Percentiles rank a stretch among this genome's conserved stretches.
Evolutionary conservation across 2,797 vertebrate genomes (phyloP).

Genomic region (Eulemur rubriventer): DNA sequence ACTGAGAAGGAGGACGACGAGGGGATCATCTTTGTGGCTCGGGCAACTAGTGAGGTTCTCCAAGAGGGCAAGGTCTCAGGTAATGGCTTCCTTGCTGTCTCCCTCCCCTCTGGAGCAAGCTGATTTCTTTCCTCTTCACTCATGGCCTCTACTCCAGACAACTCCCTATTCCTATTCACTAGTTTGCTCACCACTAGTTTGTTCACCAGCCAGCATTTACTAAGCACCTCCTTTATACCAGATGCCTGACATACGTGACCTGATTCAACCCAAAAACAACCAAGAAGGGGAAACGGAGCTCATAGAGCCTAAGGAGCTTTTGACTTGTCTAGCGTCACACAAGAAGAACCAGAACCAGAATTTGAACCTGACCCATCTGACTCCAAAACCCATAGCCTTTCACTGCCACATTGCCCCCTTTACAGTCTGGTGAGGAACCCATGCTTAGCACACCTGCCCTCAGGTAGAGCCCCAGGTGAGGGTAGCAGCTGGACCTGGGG

Average conservation of each 20-base stretch:
- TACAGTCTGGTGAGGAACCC: not conserved
- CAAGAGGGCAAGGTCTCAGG: conserved; percentile 90
- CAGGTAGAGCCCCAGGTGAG: not conserved
- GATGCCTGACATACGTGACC: not conserved
- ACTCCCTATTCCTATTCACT: not conserved
- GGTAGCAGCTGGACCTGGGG: not conserved
- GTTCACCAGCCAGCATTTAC: not conserved
- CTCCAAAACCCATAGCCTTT: not conserved
- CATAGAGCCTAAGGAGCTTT: not conserved
- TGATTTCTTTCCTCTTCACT: not conserved
- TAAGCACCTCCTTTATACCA: not conserved
- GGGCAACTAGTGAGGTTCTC: conserved; percentile 89
- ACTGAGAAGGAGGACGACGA: conserved; percentile 93
- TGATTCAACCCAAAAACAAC: not conserved
- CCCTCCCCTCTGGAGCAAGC: not conserved
- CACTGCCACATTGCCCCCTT: not conserved
- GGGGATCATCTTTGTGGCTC: conserved; percentile 94
- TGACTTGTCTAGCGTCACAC: not conserved
- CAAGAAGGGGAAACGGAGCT: not conserved
- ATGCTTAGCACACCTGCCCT: not conserved
- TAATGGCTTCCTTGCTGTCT: conserved; percentile 74
- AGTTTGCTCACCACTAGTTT: not conserved
- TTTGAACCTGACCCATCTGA: not conserved
- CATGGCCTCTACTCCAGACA: not conserved
- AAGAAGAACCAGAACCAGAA: not conserved